Conservation (phyloP, 2,888 invertebrate species). For the Cheilosia impressa region DNA sequence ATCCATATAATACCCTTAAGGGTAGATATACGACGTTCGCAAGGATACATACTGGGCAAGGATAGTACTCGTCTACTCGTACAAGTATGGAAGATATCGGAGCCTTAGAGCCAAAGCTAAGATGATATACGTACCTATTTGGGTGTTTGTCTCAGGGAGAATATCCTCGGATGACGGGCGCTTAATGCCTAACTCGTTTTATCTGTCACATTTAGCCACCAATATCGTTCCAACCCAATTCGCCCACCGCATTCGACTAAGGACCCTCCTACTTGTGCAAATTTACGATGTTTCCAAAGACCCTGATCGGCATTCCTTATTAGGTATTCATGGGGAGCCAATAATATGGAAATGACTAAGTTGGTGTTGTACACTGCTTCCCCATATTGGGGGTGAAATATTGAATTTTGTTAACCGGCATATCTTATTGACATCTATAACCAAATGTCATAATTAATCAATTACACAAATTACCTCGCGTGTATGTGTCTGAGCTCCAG, state of each 20-base stretch:
- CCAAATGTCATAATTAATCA: conserved; percentile 68
- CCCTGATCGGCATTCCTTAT: conserved; percentile 57
- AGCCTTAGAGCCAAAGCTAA: conserved; percentile 33
- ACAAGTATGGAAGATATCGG: background rate
- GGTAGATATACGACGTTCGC: conserved; percentile 22
- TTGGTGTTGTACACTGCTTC: background rate
- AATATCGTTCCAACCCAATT: conserved; percentile 8
- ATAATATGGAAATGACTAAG: conserved; percentile 50
- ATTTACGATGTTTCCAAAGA: conserved; percentile 69
- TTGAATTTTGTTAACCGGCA: conserved; percentile 58
- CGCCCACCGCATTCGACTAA: conserved; percentile 36
- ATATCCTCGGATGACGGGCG: conserved; percentile 43
- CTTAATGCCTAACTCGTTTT: conserved; percentile 64
- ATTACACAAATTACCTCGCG: conserved; percentile 54
- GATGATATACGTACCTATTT: conserved; percentile 34
- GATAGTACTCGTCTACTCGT: background rate
- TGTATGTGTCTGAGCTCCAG: background rate
- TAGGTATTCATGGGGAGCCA: conserved; percentile 57
- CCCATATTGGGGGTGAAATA: conserved; percentile 20
- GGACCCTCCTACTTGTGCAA: conserved; percentile 44
- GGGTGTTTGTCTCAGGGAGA: conserved; percentile 30
- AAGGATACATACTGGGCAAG: background rate
- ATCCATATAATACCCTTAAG: conserved; percentile 23
- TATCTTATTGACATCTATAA: conserved; percentile 48
- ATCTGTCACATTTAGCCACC: conserved; percentile 64